A percentile compares a stretch with the other conserved stretches of the same genome.
Evolutionary conservation across 2,888 invertebrate species (phyloP).

Genomic region (Panopea generosa): DNA sequence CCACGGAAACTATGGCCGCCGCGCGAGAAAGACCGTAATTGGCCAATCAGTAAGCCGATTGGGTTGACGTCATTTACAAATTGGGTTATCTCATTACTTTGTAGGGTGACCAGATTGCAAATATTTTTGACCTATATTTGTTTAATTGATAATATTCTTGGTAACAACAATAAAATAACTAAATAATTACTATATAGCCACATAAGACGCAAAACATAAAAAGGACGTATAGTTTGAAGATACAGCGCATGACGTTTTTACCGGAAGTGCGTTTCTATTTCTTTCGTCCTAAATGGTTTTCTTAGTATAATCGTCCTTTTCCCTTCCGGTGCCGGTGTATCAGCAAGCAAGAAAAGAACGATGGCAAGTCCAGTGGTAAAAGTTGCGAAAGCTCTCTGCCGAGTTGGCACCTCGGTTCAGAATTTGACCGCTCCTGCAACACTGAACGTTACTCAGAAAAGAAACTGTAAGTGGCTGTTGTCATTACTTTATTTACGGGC

Average conservation of each 20-base stretch:
- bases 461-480: conserved; percentile 78
- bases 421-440: conserved; percentile 76
- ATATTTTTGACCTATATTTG: background rate
- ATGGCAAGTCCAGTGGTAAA: conserved; percentile 79
- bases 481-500: background rate
- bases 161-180: too few species aligned
- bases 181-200: too few species aligned
- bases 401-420: conserved; percentile 71
- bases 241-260: too few species aligned
- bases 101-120: conserved; percentile 16
- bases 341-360: conserved; percentile 59
- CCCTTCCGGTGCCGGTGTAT: conserved; percentile 69
- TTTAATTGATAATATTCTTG: background rate
- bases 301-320: background rate
- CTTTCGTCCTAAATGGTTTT: background rate
- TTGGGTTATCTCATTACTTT: conserved; percentile 29
- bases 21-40: conserved; percentile 41
- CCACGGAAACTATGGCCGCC: conserved; percentile 67
- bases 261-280: background rate
- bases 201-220: too few species aligned
- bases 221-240: too few species aligned
- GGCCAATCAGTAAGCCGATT: conserved; percentile 68
- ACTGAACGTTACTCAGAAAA: conserved; percentile 69
- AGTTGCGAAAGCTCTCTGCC: conserved; percentile 74
- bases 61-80: conserved; percentile 61